Conservation (phyloP, 2,797 vertebrate genomes). For the Schizopygopsis malacanthus region DNA sequence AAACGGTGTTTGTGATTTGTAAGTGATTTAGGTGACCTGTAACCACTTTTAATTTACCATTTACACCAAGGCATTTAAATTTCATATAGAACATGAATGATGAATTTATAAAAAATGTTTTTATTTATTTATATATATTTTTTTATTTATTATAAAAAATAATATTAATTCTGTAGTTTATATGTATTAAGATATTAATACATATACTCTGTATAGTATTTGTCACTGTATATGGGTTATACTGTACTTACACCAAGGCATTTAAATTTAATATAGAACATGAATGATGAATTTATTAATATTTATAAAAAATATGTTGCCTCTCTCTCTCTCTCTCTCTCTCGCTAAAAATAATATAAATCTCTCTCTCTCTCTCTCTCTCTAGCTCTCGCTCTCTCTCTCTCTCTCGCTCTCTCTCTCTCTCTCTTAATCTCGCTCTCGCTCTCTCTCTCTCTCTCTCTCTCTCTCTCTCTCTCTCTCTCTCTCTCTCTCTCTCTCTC, state of each 20-base stretch:
- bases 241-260: neutral
- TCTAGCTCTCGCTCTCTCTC: conserved; percentile 3
- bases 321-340: neutral
- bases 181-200: no score
- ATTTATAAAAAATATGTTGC: no score
- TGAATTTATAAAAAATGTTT: no score
- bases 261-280: no score
- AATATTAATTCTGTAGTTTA: no score
- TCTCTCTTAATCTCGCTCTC: no score
- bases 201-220: neutral
- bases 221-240: neutral
- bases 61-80: no score
- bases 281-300: no score
- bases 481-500: neutral
- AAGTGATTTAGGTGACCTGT: neutral
- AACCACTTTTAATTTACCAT: neutral
- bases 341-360: no score
- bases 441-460: neutral
- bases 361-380: neutral
- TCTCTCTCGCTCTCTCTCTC: neutral
- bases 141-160: no score
- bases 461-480: neutral
- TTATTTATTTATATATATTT: no score
- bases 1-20: neutral
- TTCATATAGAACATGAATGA: no score